A percentile compares a stretch with the other conserved stretches of the same genome.
phyloP scores from a whole-genome alignment of 1,140 invertebrate species.

The Psilanteris sp. region DNA sequence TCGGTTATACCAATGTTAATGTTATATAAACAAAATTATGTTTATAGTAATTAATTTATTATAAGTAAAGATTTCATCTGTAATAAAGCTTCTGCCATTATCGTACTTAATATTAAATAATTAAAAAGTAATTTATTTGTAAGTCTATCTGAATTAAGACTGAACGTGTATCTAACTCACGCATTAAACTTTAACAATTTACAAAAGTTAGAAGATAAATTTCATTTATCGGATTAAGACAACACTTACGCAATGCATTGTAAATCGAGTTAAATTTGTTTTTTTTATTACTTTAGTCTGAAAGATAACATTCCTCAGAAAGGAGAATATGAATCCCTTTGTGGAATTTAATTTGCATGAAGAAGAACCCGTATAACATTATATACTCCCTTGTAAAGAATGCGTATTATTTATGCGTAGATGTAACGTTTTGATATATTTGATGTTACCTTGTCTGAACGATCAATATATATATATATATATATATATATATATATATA shows the following conservation, averaged over 20 bases:
- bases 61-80: too few relatives aligned
- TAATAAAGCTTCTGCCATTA: too few relatives aligned
- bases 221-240: conserved; percentile 7
- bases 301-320: conserved; percentile 37
- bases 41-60: too few relatives aligned
- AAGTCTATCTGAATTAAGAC: too few relatives aligned
- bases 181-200: too few relatives aligned
- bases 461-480: conserved; percentile 21
- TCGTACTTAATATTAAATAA: too few relatives aligned
- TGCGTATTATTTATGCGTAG: conserved; percentile 37
- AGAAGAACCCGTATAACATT: conserved; percentile 47
- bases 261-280: conserved; percentile 6
- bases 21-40: too few relatives aligned
- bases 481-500: too few relatives aligned
- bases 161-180: too few relatives aligned
- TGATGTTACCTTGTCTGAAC: conserved; percentile 8
- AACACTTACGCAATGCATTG: conserved; percentile 15
- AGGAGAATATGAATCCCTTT: conserved; percentile 37
- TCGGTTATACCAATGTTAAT: too few relatives aligned
- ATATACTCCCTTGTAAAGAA: conserved; percentile 32
- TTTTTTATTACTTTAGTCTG: conserved; percentile 19
- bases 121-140: too few relatives aligned
- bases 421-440: conserved; percentile 43
- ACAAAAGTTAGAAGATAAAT: neutral
- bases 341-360: conserved; percentile 55